phyloP scores from a whole-genome alignment of 2,113 vertebrate species.

The Chauna torquata region DNA sequence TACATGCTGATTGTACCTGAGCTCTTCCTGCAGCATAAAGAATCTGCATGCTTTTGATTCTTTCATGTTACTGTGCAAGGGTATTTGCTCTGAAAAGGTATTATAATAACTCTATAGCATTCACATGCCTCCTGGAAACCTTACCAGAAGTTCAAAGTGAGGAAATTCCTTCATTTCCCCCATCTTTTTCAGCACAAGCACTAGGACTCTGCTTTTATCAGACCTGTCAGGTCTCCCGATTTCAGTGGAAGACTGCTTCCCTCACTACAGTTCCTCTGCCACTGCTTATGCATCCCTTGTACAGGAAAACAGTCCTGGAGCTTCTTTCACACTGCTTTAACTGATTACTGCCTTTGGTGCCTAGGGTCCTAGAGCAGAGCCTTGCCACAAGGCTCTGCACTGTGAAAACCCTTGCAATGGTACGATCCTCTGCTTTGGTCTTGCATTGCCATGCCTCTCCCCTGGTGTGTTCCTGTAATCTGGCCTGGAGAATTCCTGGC shows the following conservation, averaged over 20 bases:
- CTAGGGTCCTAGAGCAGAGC: neutral
- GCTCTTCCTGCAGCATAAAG: neutral
- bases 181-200: neutral
- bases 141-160: conserved; percentile 26
- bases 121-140: conserved; percentile 17
- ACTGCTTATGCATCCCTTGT: neutral
- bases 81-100: conserved; percentile 8
- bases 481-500: neutral
- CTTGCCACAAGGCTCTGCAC: neutral
- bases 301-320: neutral
- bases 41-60: conserved; percentile 25
- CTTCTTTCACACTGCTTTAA: neutral
- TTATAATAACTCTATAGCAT: neutral
- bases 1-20: neutral
- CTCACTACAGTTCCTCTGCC: neutral
- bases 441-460: neutral
- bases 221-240: neutral
- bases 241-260: neutral
- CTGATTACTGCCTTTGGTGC: neutral
- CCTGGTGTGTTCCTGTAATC: neutral
- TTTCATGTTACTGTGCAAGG: conserved; percentile 14
- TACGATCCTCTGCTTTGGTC: neutral
- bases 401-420: neutral
- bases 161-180: conserved; percentile 22
- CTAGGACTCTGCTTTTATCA: conserved; percentile 12